A percentile compares a stretch with the other conserved stretches of the same genome.
Conservation (phyloP, 2,888 invertebrate genomes). For the Lycaena phlaeas region DNA sequence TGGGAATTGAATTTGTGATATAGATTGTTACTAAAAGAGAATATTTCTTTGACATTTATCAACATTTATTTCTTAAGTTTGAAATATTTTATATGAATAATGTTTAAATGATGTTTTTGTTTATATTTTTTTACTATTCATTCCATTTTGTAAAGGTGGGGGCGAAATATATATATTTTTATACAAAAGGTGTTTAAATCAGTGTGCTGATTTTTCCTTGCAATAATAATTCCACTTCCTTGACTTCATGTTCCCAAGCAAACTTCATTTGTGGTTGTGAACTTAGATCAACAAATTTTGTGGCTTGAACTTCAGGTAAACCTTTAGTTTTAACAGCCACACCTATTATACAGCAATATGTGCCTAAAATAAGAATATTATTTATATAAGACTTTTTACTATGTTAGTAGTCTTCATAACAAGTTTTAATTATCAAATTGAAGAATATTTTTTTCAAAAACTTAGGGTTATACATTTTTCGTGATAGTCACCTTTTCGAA, state of each 20-base stretch:
- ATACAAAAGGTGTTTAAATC: slow-evolving; percentile 19
- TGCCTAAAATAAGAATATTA: slow-evolving; percentile 32
- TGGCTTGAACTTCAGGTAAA: slow-evolving; percentile 53
- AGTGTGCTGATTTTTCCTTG: slow-evolving; percentile 40
- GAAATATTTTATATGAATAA: slow-evolving; percentile 15
- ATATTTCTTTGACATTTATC: slow-evolving; percentile 13
- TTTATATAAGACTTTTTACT: too few species aligned
- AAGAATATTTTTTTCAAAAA: background rate
- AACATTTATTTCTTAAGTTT: slow-evolving; percentile 12
- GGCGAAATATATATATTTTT: slow-evolving; percentile 15
- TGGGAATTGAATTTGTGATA: background rate
- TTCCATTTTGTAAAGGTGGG: slow-evolving; percentile 13
- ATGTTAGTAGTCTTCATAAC: too few species aligned
- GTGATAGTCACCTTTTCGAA: slow-evolving; percentile 55
- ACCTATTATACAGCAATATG: slow-evolving; percentile 60
- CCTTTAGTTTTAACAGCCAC: slow-evolving; percentile 49
- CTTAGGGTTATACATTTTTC: too few species aligned
- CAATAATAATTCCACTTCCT: slow-evolving; percentile 43
- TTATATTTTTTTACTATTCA: slow-evolving; percentile 12
- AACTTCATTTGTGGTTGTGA: slow-evolving; percentile 42
- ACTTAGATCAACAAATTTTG: slow-evolving; percentile 50
- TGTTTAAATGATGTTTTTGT: slow-evolving; percentile 6
- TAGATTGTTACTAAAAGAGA: slow-evolving; percentile 7
- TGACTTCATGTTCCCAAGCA: slow-evolving; percentile 55
- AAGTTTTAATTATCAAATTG: too few species aligned